Conservation (phyloP, 2,113 vertebrate species). For the Spilogale gracilis region DNA sequence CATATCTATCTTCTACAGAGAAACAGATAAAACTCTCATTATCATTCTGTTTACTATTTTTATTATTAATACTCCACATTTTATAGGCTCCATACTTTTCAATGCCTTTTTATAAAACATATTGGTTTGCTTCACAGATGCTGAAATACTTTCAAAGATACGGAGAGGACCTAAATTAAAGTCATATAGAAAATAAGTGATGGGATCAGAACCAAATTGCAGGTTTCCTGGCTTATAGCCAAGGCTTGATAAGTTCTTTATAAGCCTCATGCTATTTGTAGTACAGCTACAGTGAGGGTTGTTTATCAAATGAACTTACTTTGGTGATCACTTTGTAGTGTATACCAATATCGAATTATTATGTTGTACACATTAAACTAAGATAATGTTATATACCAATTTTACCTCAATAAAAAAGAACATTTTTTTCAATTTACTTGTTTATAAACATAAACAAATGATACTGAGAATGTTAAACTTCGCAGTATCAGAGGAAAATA, state of each 20-base stretch:
- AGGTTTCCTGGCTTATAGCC: not conserved
- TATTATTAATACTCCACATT: not conserved
- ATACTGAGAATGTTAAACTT: not conserved
- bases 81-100: not conserved
- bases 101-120: not conserved
- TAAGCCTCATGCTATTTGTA: not conserved
- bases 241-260: not conserved
- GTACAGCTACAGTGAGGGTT: not conserved
- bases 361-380: not conserved
- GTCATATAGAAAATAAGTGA: not conserved
- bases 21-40: not conserved
- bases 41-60: conserved; percentile 18
- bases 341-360: not conserved
- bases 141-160: not conserved
- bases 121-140: not conserved
- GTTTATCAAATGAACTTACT: not conserved
- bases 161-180: not conserved
- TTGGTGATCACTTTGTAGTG: not conserved
- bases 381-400: not conserved
- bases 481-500: conserved; percentile 5
- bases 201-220: not conserved
- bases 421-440: not conserved
- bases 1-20: not conserved
- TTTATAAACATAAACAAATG: conserved; percentile 33
- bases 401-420: not conserved